These are phyloP conservation scores for Auanema sp. DNA, from an alignment of 2,888 invertebrate species.

Conservation along the genomic window DNA sequence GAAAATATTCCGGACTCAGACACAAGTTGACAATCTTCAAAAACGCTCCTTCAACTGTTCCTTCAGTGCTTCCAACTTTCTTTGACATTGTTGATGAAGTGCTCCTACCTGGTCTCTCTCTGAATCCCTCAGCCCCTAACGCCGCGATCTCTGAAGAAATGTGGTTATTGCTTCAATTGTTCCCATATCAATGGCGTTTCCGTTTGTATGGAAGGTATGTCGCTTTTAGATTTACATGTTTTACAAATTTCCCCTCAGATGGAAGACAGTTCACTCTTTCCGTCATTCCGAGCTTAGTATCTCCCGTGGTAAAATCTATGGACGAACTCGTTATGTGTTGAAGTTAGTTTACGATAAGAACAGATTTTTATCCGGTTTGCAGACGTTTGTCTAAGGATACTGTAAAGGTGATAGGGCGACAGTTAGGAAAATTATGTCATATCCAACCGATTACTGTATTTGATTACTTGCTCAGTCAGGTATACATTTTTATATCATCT, in stretches of 20 bases:
- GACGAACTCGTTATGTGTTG: conserved; percentile 92
- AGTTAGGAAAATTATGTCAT: conserved; percentile 93
- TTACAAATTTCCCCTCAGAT: conserved; percentile 70
- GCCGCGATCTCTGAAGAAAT: conserved; percentile 93
- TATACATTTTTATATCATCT: conserved; percentile 16
- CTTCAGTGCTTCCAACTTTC: conserved; percentile 42
- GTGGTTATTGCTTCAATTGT: conserved; percentile 76
- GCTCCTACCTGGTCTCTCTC: conserved; percentile 84
- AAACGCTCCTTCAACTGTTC: neutral
- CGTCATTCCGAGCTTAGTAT: conserved; percentile 82
- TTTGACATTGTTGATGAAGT: conserved; percentile 73
- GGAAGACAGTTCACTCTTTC: conserved; percentile 88
- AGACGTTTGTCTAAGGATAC: conserved; percentile 87
- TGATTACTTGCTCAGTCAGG: conserved; percentile 77
- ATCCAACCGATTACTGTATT: conserved; percentile 92
- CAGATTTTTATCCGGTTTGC: conserved; percentile 27
- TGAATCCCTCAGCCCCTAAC: conserved; percentile 89
- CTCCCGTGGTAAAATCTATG: conserved; percentile 82
- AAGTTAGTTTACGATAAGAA: conserved; percentile 77
- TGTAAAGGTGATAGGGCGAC: conserved; percentile 90
- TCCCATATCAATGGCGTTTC: conserved; percentile 66
- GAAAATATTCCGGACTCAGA: conserved; percentile 21
- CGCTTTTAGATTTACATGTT: too few species aligned
- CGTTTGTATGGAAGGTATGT: conserved; percentile 42
- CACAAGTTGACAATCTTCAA: neutral